These are phyloP conservation scores for Scophthalmus maximus DNA, from an alignment of 2,113 vertebrate species.

Conservation along the genomic window DNA sequence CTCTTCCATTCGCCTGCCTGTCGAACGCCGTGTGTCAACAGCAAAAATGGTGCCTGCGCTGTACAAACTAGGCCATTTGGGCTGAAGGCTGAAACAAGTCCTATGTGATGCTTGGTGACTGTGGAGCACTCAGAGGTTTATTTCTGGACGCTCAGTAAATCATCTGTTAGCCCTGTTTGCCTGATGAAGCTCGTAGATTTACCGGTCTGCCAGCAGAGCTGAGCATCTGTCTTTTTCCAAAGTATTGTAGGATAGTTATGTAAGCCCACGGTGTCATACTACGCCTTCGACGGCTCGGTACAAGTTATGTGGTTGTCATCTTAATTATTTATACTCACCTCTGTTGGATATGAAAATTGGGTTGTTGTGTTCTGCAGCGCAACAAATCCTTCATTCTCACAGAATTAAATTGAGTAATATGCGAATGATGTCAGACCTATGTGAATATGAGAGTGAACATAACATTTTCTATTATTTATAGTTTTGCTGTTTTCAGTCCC, in stretches of 20 bases:
- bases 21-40: background rate
- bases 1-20: slow-evolving; percentile 20
- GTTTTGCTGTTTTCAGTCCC: slow-evolving; percentile 45
- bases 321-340: slow-evolving; percentile 74
- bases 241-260: slow-evolving; percentile 44
- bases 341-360: slow-evolving; percentile 62
- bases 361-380: slow-evolving; percentile 60
- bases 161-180: slow-evolving; percentile 35
- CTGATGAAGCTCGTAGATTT: slow-evolving; percentile 34
- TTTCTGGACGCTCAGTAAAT: slow-evolving; percentile 41
- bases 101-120: slow-evolving; percentile 29
- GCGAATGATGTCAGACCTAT: slow-evolving; percentile 40
- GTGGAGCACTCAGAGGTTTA: slow-evolving; percentile 39
- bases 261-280: slow-evolving; percentile 36
- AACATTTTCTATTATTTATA: slow-evolving; percentile 70
- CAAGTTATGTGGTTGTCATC: slow-evolving; percentile 64
- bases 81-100: slow-evolving; percentile 52
- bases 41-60: slow-evolving; percentile 19
- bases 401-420: slow-evolving; percentile 53
- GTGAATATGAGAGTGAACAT: slow-evolving; percentile 39
- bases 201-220: slow-evolving; percentile 35
- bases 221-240: slow-evolving; percentile 44
- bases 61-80: slow-evolving; percentile 62
- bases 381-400: slow-evolving; percentile 54
- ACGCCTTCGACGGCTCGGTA: slow-evolving; percentile 22